These are phyloP conservation scores for Oreotrochilus melanogaster DNA, from an alignment of 2,113 vertebrate species.

Conservation along the genomic window DNA sequence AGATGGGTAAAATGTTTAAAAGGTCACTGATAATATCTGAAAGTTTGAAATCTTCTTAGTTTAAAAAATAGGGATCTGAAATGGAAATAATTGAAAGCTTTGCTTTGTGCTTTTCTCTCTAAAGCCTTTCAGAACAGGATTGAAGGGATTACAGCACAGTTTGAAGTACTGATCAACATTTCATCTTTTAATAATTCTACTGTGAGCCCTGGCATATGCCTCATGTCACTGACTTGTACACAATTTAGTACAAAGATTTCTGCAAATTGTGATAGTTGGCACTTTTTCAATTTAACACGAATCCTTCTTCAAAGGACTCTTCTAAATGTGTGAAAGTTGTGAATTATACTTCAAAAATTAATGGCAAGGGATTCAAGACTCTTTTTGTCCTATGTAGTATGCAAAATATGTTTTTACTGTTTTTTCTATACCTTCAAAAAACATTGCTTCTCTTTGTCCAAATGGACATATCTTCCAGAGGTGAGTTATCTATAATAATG, in stretches of 20 bases:
- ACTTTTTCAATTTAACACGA: background rate
- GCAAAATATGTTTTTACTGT: background rate
- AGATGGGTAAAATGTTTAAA: background rate
- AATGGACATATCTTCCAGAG: background rate
- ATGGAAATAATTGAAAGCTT: background rate
- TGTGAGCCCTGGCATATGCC: background rate
- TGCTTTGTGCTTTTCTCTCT: background rate
- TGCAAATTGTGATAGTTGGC: background rate
- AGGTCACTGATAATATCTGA: background rate
- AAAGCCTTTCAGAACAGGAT: background rate
- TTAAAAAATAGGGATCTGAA: background rate
- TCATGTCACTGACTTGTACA: rapidly evolving
- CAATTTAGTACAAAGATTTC: background rate
- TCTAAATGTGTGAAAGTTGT: background rate
- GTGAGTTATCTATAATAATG: background rate
- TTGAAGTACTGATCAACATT: background rate
- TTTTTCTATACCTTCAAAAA: background rate
- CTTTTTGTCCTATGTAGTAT: background rate
- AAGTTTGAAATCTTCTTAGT: background rate
- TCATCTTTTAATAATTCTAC: background rate
- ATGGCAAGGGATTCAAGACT: background rate
- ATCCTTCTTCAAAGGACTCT: background rate
- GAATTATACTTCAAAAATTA: background rate
- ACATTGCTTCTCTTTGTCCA: background rate
- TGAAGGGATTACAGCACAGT: background rate